These are phyloP conservation scores for Gallinago undulata DNA, from an alignment of 2,113 vertebrate genomes.

Conservation along the genomic window DNA sequence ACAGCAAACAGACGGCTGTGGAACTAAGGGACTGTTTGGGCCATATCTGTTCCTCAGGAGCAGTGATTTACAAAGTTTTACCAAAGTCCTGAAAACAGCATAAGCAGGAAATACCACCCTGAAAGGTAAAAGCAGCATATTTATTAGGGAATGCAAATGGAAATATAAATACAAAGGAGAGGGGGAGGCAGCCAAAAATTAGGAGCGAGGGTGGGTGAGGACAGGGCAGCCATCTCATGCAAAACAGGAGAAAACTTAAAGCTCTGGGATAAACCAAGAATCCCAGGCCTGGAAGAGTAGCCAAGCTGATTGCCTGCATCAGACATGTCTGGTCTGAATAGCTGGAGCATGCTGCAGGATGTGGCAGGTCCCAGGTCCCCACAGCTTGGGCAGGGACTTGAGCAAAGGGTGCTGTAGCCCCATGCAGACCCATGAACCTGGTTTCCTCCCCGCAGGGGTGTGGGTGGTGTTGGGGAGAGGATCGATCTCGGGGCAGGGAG, in stretches of 20 bases:
- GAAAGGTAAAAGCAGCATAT: background rate
- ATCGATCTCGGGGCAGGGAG: rapidly evolving
- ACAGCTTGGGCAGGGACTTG: rapidly evolving
- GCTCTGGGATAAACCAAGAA: background rate
- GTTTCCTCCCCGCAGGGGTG: background rate
- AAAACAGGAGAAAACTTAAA: background rate
- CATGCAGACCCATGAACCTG: background rate
- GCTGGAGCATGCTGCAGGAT: background rate
- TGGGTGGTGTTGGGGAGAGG: background rate
- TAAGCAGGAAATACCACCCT: background rate
- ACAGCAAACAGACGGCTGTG: background rate
- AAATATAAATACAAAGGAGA: background rate
- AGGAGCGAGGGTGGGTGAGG: background rate
- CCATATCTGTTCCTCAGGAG: background rate
- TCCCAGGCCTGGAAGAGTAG: background rate
- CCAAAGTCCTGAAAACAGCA: background rate
- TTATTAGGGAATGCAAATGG: background rate
- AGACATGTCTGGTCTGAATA: rapidly evolving
- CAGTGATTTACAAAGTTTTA: background rate
- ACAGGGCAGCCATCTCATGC: background rate
- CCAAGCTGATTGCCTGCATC: background rate
- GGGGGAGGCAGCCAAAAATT: rapidly evolving
- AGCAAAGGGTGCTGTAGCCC: background rate
- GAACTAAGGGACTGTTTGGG: background rate
- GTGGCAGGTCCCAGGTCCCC: background rate